A percentile compares a stretch with the other conserved stretches of the same genome.
Evolutionary conservation across 2,888 invertebrate genomes (phyloP).

Genomic region (Megalurothrips usitatus): DNA sequence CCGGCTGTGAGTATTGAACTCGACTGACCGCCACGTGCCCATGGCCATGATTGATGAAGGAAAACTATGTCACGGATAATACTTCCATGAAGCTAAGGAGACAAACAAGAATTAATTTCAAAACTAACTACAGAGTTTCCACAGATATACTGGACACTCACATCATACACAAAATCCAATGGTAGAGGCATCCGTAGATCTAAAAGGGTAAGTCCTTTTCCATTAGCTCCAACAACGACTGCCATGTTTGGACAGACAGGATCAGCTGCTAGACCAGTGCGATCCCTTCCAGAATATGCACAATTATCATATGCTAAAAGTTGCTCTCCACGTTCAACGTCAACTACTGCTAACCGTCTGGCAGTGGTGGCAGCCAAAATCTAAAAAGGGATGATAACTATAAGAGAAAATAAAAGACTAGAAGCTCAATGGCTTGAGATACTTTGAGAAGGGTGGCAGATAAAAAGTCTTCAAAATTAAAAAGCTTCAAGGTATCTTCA

Average conservation of each 20-base stretch:
- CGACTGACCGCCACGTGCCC: slow-evolving; percentile 45
- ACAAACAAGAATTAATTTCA: background rate
- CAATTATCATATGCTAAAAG: slow-evolving; percentile 50
- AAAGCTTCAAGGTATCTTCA: too few relatives aligned
- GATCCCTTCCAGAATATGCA: slow-evolving; percentile 48
- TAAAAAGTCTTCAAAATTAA: background rate
- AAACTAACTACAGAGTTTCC: too few relatives aligned
- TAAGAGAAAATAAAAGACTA: slow-evolving; percentile 21
- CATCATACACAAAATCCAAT: slow-evolving; percentile 50
- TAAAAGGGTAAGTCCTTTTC: slow-evolving; percentile 49
- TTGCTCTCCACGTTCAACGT: slow-evolving; percentile 49
- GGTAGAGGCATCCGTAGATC: slow-evolving; percentile 51
- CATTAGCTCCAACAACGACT: slow-evolving; percentile 49
- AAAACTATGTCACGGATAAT: slow-evolving; percentile 49
- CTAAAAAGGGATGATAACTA: slow-evolving; percentile 40
- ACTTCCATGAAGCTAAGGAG: slow-evolving; percentile 46
- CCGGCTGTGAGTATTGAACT: slow-evolving; percentile 47
- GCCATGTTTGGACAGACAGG: slow-evolving; percentile 49
- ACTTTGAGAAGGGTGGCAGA: slow-evolving; percentile 17
- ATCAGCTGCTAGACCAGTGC: slow-evolving; percentile 49
- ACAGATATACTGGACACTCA: slow-evolving; percentile 39
- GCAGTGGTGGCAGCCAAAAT: slow-evolving; percentile 50
- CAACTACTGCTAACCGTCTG: slow-evolving; percentile 48
- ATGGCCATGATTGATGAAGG: slow-evolving; percentile 50
- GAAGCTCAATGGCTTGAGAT: background rate